Conservation (phyloP, 2,113 vertebrate species). For the Tylochromis polylepis region DNA sequence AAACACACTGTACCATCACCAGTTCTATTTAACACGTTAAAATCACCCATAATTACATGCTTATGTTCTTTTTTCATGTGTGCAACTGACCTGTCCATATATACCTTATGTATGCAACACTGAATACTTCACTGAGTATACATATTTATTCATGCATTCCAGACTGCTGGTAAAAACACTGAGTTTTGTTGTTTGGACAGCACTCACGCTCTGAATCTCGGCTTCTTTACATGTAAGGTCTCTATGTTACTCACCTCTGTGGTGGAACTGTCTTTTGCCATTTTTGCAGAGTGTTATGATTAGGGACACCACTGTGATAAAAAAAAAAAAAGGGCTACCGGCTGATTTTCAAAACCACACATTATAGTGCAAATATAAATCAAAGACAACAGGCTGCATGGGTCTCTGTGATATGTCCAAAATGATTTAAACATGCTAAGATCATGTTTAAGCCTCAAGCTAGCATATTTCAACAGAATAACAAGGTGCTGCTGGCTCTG, state of each 20-base stretch:
- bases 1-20: not conserved
- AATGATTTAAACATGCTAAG: constrained; percentile 60
- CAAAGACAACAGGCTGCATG: constrained; percentile 50
- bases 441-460: constrained; percentile 53
- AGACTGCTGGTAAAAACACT: not conserved
- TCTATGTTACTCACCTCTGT: not conserved
- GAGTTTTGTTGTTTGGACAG: not conserved
- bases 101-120: not conserved
- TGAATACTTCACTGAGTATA: not conserved
- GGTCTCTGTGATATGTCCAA: constrained; percentile 49
- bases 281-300: constrained; percentile 16
- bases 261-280: not conserved
- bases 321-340: constrained; percentile 55
- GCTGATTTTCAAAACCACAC: constrained; percentile 66
- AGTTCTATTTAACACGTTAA: not conserved
- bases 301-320: constrained; percentile 55
- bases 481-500: constrained; percentile 10
- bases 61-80: not conserved
- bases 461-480: constrained; percentile 49
- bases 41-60: not conserved
- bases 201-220: not conserved
- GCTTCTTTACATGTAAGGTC: not conserved
- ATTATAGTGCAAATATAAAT: constrained; percentile 62
- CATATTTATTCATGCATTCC: not conserved
- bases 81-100: not conserved